phyloP scores from a whole-genome alignment of 2,888 invertebrate species.

The Ceriagrion tenellum region DNA sequence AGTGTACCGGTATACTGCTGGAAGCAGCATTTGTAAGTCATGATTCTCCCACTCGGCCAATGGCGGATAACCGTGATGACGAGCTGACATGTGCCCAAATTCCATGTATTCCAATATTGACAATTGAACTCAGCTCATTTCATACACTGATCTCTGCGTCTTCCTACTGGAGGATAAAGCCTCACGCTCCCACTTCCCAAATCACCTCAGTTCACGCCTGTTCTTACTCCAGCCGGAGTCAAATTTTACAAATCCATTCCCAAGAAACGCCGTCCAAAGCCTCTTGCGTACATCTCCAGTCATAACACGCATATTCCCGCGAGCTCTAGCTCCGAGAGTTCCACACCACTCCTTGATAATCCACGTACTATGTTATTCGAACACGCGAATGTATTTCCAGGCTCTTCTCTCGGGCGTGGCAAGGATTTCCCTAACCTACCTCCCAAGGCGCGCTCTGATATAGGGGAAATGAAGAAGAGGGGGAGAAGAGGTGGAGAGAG shows the following conservation, averaged over 20 bases:
- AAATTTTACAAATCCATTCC: slow-evolving; percentile 20
- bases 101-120: too few species aligned
- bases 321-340: neutral
- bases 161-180: neutral
- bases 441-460: neutral
- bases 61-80: too few species aligned
- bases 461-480: neutral
- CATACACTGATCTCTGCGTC: too few species aligned
- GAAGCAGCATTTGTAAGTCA: too few species aligned
- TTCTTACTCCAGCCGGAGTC: neutral
- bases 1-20: too few species aligned
- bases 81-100: too few species aligned
- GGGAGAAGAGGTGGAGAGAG: neutral
- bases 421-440: neutral
- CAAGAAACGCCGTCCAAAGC: neutral
- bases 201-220: neutral
- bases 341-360: neutral
- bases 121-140: too few species aligned
- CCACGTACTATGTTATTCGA: slow-evolving; percentile 16
- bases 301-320: slow-evolving; percentile 6
- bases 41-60: too few species aligned
- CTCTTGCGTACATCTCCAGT: slow-evolving; percentile 24
- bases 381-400: slow-evolving; percentile 9
- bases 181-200: neutral
- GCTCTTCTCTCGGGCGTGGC: neutral